These are phyloP conservation scores for Trissolcus basalis DNA, from an alignment of 1,140 invertebrate species.

Conservation along the genomic window DNA sequence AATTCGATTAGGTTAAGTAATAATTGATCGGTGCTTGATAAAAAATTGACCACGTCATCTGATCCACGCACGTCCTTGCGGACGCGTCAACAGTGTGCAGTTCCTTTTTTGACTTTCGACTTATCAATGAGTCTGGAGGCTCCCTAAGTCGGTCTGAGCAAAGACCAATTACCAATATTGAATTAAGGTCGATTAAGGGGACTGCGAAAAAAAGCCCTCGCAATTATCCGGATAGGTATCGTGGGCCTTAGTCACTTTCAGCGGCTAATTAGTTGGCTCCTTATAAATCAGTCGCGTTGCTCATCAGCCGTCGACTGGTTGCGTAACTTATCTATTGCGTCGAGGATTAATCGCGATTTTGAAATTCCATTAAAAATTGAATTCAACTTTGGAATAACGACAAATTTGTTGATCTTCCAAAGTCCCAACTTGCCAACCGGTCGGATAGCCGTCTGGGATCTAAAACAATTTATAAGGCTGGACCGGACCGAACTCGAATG, in stretches of 20 bases:
- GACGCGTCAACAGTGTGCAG: conserved; percentile 5
- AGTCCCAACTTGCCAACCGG: too few relatives aligned
- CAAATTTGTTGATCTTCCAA: too few relatives aligned
- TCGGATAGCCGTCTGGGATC: conserved; percentile 23
- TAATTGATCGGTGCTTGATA: too few relatives aligned
- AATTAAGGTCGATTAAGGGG: not conserved
- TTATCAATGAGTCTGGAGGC: conserved; percentile 25
- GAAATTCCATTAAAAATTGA: too few relatives aligned
- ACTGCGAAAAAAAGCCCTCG: not conserved
- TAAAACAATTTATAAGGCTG: conserved; percentile 20
- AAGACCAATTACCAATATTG: not conserved
- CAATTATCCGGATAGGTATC: not conserved
- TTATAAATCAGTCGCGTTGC: not conserved
- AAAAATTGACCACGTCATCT: conserved; percentile 27
- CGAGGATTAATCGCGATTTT: too few relatives aligned
- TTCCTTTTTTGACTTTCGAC: conserved; percentile 40
- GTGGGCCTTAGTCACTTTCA: too few relatives aligned
- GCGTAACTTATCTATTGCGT: too few relatives aligned
- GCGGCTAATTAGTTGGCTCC: not conserved
- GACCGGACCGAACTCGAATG: conserved; percentile 14
- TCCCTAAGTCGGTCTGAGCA: conserved; percentile 7
- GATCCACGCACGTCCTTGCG: conserved; percentile 39
- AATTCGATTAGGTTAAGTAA: conserved; percentile 12
- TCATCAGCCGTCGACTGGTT: not conserved
- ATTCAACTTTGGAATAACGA: too few relatives aligned